Base-by-base conservation (phyloP, 2,797 vertebrate genomes). In the Paramormyrops hopkinsi region DNA sequence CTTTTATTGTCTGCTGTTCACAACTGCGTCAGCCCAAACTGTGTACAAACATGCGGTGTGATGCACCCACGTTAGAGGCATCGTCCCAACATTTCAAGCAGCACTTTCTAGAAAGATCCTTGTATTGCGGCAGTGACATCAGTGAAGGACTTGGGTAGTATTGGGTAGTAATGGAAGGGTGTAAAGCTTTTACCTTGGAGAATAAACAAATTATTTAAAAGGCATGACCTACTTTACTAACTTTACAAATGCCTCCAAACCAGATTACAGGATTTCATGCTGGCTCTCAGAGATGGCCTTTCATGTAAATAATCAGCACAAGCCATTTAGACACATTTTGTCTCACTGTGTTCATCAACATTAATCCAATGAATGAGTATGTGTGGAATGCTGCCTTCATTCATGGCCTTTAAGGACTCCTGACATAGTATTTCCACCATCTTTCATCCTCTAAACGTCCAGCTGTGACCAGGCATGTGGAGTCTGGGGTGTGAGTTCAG, bases 1-100 rank as follows among this genome's bases (percentile, higher is more conserved):
- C 88, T 44, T 87, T 46, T 33, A 76, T 90, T 50, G 73, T 37
- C 48, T 54, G 62, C 62, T 48, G 88, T 79, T 29, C 29, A 86
- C 50, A 12, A 14, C 51, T 53, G n/a, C 25, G 17, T 56, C 33
- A 54, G 11, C 50, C 48, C 25, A 19, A 54, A 54, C 25, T 5
- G 14, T 6, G 48, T 37, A 29, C 48, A 69, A 51, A 37, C 46
- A 53, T 79, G 25, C 2, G 14, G 25, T 12, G 48, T 19, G 50
- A 51, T 4, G 22, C 29, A 56, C 51, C 25, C n/a, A 22, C 7
- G 5, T 29, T 17, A 86, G 11, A 14, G 12, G 14, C 46, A 25
- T 8, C 12, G 22, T 48, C 17, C 46, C 46, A 53, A 86, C 50
- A 86, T 86, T 51, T 86, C 46, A 51, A 17, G 62, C 62, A 51